phyloP scores from a whole-genome alignment of 1,140 invertebrate genomes.

The Macrotrachela quadricornifera region DNA sequence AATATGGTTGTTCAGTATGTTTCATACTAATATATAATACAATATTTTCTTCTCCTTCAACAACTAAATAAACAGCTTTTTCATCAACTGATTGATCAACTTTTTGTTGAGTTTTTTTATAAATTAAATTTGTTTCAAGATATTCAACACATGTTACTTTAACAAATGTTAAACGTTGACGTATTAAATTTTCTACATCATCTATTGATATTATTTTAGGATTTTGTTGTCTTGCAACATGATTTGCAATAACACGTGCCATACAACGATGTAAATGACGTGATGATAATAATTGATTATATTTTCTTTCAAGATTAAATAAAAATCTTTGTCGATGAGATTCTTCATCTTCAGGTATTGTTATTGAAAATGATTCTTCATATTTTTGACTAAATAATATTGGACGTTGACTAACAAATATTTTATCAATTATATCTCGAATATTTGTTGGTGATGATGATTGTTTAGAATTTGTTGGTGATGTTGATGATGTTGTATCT shows the following conservation, averaged over 20 bases:
- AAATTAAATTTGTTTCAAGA: constrained; percentile 3
- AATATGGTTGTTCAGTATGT: constrained; percentile 8
- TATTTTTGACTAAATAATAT: constrained; percentile 7
- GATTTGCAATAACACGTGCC: constrained; percentile 5
- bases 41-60: neutral
- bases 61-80: constrained; percentile 5
- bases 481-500: neutral
- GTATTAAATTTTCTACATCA: constrained; percentile 6
- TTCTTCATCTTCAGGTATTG: constrained; percentile 6
- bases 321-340: constrained; percentile 4
- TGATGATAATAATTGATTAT: constrained; percentile 4
- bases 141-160: constrained; percentile 6
- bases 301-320: constrained; percentile 3
- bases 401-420: constrained; percentile 2
- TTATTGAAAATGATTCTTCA: neutral
- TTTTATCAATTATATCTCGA: constrained; percentile 6
- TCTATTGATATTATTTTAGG: constrained; percentile 3
- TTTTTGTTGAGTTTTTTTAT: constrained; percentile 7
- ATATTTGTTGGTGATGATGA: neutral
- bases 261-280: constrained; percentile 5
- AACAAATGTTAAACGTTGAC: neutral
- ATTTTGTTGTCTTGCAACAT: neutral
- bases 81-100: constrained; percentile 8
- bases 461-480: no score
- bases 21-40: constrained; percentile 5